Percentiles rank a stretch among this genome's conserved stretches.
phyloP scores from a whole-genome alignment of 2,888 invertebrate species.

The Sarcophaga variegata region DNA sequence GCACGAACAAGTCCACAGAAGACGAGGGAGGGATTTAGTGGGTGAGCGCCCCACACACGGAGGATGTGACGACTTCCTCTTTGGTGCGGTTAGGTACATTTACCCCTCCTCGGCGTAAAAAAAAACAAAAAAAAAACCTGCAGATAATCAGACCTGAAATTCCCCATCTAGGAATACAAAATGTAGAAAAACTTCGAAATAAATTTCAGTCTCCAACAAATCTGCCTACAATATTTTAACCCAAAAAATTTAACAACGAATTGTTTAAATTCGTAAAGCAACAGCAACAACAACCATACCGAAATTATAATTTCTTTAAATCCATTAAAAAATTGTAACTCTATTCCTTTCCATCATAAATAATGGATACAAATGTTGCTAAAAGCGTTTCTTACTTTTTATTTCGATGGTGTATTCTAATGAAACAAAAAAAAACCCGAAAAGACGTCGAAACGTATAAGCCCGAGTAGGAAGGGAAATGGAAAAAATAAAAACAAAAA shows the following conservation, averaged over 20 bases:
- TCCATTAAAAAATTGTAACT: constrained; percentile 66
- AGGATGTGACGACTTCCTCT: no score
- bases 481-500: constrained; percentile 18
- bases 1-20: no score
- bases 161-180: no score
- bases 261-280: background rate
- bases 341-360: constrained; percentile 61
- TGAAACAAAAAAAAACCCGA: constrained; percentile 17
- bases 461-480: background rate
- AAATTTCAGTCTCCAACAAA: no score
- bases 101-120: no score
- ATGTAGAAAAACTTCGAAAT: no score
- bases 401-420: constrained; percentile 43
- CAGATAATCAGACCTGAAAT: no score
- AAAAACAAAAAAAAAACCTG: no score
- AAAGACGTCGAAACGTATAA: background rate
- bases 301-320: constrained; percentile 51
- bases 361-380: constrained; percentile 67
- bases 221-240: no score
- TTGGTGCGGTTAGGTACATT: no score
- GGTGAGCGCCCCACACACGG: no score
- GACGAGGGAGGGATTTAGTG: no score
- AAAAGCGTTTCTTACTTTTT: constrained; percentile 56
- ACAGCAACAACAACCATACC: background rate
- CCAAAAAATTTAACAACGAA: constrained; percentile 17